Evolutionary conservation across 2,113 vertebrate genomes (phyloP).

Genomic region (Esox niger): DNA sequence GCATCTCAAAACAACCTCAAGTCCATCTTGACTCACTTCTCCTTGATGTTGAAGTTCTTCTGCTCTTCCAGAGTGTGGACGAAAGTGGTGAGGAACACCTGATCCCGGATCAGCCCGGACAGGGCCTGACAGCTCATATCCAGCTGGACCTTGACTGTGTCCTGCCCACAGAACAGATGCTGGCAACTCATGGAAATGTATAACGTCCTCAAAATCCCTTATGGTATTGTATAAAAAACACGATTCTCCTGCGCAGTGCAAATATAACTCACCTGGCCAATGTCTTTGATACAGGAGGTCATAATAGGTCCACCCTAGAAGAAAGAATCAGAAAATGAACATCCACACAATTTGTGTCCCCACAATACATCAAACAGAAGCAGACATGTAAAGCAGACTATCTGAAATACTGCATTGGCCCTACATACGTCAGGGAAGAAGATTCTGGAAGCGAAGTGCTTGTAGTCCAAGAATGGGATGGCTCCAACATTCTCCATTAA

Average conservation of each 20-base stretch:
- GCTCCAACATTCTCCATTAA: slow-evolving; percentile 87
- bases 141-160: slow-evolving; percentile 35
- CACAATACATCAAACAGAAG: neutral
- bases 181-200: neutral
- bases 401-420: slow-evolving; percentile 21
- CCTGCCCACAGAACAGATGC: slow-evolving; percentile 42
- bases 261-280: slow-evolving; percentile 57
- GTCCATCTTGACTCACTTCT: slow-evolving; percentile 50
- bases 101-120: slow-evolving; percentile 56
- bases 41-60: slow-evolving; percentile 60
- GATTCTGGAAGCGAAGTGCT: slow-evolving; percentile 92
- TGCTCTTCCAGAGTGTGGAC: slow-evolving; percentile 65
- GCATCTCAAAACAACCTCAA: too few species aligned
- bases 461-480: slow-evolving; percentile 95
- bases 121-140: slow-evolving; percentile 50
- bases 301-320: slow-evolving; percentile 50
- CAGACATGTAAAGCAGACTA: slow-evolving; percentile 6
- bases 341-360: neutral
- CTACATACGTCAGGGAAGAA: slow-evolving; percentile 92
- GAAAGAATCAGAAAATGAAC: slow-evolving; percentile 2
- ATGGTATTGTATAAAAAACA: slow-evolving; percentile 29
- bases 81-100: slow-evolving; percentile 60
- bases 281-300: slow-evolving; percentile 62
- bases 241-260: neutral
- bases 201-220: neutral